Evolutionary conservation across 1,140 invertebrate genomes (phyloP), one percentile per base, ranked within the genome.

Genomic region (Megalonaias nervosa): DNA sequence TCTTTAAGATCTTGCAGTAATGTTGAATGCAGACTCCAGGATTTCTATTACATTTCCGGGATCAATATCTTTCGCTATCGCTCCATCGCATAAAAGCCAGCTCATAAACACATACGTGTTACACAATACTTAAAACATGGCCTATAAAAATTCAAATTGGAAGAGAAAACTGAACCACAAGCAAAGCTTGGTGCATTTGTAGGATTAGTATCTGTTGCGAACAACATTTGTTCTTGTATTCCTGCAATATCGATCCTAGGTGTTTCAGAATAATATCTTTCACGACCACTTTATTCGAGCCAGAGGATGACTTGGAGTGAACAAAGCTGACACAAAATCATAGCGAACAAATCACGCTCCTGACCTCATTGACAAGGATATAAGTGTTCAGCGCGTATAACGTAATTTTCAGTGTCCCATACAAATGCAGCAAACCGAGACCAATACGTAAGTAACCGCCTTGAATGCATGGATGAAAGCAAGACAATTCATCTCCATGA

Each of bases 341-440:
- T 69, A 13, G 69, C 74, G 12, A 75, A 31, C 61, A 75, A 14
- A 75, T 58, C 4, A 75, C 74, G 31, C 62, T 66, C 74, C 67
- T 75, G 26, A 75, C 74, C 1, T 75, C 74, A 19, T 66, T 68
- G 9, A 69, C 62, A n/a, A 62, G 66, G 17, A 31, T 38, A 2
- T 58, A 26, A 9, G 57, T 56, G 21, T 59, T 67, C 21, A 56
- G 55, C 15, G 57, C 55, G 9, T 57, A 65, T 21, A 61, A 62
- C 12, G 67, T 62, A 15, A 62, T 57, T 16, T 12, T 58, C n/a
- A 77, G n/a, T n/a, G 75, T 67, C 31, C 48, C 19, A 17, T 48
- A 14, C 1, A 77, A 57, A 31, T 64, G 60, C 16, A 61, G 38
- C 23, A 77, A 66, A 60, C 71, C 60, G n/a, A 77, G 55, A 19